Conservation (phyloP, 2,888 invertebrate genomes). For the Nineta flava region DNA sequence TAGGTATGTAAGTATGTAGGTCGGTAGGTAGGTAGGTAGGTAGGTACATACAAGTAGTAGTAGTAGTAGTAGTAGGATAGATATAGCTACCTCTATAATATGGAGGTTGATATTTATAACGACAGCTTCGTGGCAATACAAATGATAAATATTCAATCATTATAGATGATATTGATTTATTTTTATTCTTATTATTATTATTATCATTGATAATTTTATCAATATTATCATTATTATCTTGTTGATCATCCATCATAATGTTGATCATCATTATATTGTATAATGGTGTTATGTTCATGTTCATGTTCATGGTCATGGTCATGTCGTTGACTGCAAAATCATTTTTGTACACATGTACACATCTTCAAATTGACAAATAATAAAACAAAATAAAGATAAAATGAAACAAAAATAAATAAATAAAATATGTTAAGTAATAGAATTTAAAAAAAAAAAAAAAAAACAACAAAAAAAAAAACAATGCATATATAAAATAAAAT, state of each 20-base stretch:
- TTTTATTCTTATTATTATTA: slow-evolving; percentile 24
- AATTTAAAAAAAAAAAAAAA: background rate
- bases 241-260: too few species aligned
- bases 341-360: slow-evolving; percentile 20
- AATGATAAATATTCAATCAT: slow-evolving; percentile 33
- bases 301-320: slow-evolving; percentile 13
- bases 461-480: too few species aligned
- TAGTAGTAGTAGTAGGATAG: background rate
- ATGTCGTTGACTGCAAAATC: slow-evolving; percentile 28
- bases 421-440: background rate
- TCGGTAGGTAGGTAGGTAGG: too few species aligned
- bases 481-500: too few species aligned
- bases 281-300: too few species aligned
- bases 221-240: too few species aligned
- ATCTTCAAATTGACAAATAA: slow-evolving; percentile 25
- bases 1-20: too few species aligned
- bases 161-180: slow-evolving; percentile 22
- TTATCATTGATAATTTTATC: slow-evolving; percentile 9
- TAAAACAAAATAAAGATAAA: slow-evolving; percentile 18
- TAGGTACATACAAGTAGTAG: too few species aligned
- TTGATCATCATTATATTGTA: too few species aligned
- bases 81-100: slow-evolving; percentile 47
- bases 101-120: slow-evolving; percentile 52
- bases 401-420: slow-evolving; percentile 11
- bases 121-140: slow-evolving; percentile 56